Base-by-base conservation (phyloP, 2,797 vertebrate species). In the Coreius guichenoti region DNA sequence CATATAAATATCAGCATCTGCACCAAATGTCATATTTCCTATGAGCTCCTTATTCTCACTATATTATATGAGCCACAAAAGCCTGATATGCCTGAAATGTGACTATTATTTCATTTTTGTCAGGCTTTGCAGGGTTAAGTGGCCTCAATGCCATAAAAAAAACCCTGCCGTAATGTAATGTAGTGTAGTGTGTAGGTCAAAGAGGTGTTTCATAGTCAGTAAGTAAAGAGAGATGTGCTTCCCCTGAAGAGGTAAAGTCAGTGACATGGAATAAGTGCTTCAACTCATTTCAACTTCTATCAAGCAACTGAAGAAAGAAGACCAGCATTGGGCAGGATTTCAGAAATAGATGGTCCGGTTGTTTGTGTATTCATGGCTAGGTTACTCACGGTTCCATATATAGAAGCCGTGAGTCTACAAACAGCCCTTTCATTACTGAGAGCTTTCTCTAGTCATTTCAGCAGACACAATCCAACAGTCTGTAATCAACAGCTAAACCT, bases 371-470 rank as follows among this genome's bases (percentile, higher is more conserved):
- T 85, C 86, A 88, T 86, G 86, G 80, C 80, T 88, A 86, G 70
- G 88, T 85, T 83, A 58, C 63, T 79, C 80, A 13, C 74, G 65
- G 75, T 81, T 88, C 89, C 84, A 89, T 85, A 90, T 91, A 91
- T 90, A 89, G 90, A 86, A 77, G 87, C 78, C 29, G 77, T 78
- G 86, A 86, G 67, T 76, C 86, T 82, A 68, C 82, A 86, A 84
- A 33, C 63, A 84, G 88, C 86, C 89, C 90, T 92, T 88, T 92
- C 88, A 92, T 92, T 92, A 91, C 31, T 67, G 81, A 63, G 61
- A 90, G 88, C 89, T 91, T 92, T 89, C 89, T 86, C 88, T 90
- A 89, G 88, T 90, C 88, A 91, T 91, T 92, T 91, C 87, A 91
- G 89, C 84, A 88, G 87, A 89, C 75, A 86, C 80, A 77, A 68